Conservation (phyloP, 2,113 vertebrate species). For the Chunga burmeisteri region DNA sequence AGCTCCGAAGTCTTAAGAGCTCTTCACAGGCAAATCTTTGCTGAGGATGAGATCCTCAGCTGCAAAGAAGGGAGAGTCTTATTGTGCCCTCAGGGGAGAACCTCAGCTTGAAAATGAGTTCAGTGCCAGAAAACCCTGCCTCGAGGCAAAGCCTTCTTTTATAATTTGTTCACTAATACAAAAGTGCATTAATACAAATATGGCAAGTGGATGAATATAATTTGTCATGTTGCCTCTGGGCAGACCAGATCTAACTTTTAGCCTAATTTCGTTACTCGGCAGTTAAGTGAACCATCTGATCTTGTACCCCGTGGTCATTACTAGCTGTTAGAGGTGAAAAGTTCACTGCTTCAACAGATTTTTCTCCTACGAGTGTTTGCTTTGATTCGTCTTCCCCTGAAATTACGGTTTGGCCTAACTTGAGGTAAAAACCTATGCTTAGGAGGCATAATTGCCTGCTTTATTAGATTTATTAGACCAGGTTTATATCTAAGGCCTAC, state of each 20-base stretch:
- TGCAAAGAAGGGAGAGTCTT: not conserved
- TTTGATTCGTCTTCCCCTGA: not conserved
- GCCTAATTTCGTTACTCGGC: not conserved
- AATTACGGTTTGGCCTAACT: not conserved
- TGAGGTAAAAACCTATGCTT: not conserved
- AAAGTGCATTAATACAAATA: conserved; percentile 42
- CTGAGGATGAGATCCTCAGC: not conserved
- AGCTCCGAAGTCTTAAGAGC: not conserved
- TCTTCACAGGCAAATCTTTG: not conserved
- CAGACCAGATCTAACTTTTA: conserved; percentile 49
- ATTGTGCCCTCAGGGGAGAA: not conserved
- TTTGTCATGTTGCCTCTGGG: conserved; percentile 59
- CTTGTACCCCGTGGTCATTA: not conserved
- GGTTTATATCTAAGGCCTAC: not conserved
- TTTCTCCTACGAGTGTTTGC: not conserved
- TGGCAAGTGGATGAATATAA: conserved; percentile 26
- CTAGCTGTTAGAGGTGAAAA: conserved; percentile 51
- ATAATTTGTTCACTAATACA: conserved; percentile 33
- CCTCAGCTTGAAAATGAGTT: conserved; percentile 29
- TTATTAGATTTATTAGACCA: not conserved
- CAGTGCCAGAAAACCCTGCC: conserved; percentile 34
- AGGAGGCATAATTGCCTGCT: not conserved
- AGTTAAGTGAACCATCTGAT: conserved; percentile 43
- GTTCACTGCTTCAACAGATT: conserved; percentile 34
- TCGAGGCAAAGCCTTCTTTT: conserved; percentile 21